Evolutionary conservation across 2,888 invertebrate genomes (phyloP), one percentile per base, ranked within the genome.

Genomic region (Amblyteles armatorius): DNA sequence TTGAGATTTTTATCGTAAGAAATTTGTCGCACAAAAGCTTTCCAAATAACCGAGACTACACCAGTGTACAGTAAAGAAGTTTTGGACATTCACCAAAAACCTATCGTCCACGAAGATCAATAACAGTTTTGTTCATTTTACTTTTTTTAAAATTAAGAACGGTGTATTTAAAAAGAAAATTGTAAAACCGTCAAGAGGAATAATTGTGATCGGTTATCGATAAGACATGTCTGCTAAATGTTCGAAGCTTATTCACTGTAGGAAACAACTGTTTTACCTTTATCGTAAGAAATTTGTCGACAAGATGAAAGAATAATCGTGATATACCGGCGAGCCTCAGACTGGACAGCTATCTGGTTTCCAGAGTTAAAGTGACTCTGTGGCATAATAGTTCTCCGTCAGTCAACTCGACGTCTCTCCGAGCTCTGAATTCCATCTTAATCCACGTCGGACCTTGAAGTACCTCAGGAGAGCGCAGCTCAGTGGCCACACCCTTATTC

Each of bases 381-480:
- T 19, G 29, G 50, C 6, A 22, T 0, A 22, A n/a, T 55, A 19
- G 52, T n/a, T 55, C 63, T 29, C 22, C 40, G 44, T 73, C 73
- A 48, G 55, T 16, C 55, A 57, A 73, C 60, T 48, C 44, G 60
- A 63, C 48, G 63, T 48, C 33, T 63, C 60, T 74, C 60, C 1
- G 26, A 63, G 60, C 63, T 63, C 48, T 19, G 40, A 74, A 40
- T 60, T 60, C 44, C 40, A 76, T 63, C 74, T 76, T 76, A 76
- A 76, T 76, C 74, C 74, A 76, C 74, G 74, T 65, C 65, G 74
- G 65, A 76, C 48, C 74, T 33, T 52, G 63, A 48, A 76, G 74
- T 65, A 76, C 63, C 65, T 36, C 74, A 26, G 33, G 74, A 76
- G 65, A 76, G 63, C 63, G 19, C 50, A 7, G 65, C 50, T 65